Conservation (phyloP, 2,888 invertebrate genomes). For the Drosophila rubida region DNA sequence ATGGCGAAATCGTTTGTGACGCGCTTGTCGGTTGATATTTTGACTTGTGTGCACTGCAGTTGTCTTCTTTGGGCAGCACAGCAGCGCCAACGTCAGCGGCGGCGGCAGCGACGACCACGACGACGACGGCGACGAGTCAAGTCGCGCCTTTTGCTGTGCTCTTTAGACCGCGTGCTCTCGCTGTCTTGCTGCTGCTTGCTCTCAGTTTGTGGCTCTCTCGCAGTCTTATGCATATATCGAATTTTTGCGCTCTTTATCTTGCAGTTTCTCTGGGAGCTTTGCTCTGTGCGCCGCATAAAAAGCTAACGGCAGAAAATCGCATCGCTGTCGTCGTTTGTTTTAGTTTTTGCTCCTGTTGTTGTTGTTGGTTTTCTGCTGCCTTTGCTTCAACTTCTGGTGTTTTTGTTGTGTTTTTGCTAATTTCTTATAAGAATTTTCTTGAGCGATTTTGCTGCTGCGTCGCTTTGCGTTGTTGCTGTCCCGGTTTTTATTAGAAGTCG, state of each 20-base stretch:
- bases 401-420: constrained; percentile 45
- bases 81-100: constrained; percentile 28
- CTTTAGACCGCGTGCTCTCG: constrained; percentile 33
- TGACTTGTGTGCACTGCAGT: constrained; percentile 57
- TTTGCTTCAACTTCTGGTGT: constrained; percentile 6
- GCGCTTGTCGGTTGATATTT: constrained; percentile 50
- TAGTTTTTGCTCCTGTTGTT: constrained; percentile 34
- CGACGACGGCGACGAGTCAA: constrained; percentile 48
- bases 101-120: constrained; percentile 21
- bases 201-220: constrained; percentile 19
- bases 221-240: constrained; percentile 12
- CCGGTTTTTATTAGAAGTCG: constrained; percentile 55
- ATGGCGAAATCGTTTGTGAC: constrained; percentile 13
- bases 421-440: constrained; percentile 76
- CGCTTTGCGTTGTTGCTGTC: constrained; percentile 51
- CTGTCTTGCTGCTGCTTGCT: constrained; percentile 8
- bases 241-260: constrained; percentile 39
- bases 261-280: constrained; percentile 57
- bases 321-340: constrained; percentile 53
- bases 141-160: constrained; percentile 60
- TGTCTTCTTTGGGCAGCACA: constrained; percentile 61
- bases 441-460: constrained; percentile 65
- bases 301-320: constrained; percentile 73
- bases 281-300: constrained; percentile 52
- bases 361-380: constrained; percentile 30